Conservation (phyloP, 2,797 vertebrate genomes). For the Peromyscus aztecus region DNA sequence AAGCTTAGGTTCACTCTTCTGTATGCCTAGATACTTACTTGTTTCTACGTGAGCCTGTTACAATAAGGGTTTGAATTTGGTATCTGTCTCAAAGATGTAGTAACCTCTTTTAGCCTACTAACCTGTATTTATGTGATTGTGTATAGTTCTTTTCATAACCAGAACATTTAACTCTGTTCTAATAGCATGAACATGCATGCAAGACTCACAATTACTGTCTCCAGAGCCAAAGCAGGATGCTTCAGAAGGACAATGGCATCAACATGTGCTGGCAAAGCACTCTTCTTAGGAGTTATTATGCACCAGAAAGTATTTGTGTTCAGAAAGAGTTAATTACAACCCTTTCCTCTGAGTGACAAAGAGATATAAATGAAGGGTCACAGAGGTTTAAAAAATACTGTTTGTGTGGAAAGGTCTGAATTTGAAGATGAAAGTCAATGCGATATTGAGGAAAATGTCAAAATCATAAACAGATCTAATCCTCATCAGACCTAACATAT, state of each 20-base stretch:
- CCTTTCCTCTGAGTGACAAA: neutral
- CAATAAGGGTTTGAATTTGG: constrained; percentile 67
- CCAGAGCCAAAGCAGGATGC: neutral
- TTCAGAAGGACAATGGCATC: neutral
- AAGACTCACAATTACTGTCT: constrained; percentile 53
- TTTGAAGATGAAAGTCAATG: constrained; percentile 50
- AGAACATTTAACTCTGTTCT: constrained; percentile 79
- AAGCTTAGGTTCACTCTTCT: constrained; percentile 28
- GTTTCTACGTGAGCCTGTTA: constrained; percentile 18
- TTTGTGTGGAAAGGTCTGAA: constrained; percentile 15
- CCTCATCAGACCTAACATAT: neutral
- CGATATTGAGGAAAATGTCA: constrained; percentile 22
- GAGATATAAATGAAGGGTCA: neutral
- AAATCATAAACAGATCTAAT: constrained; percentile 40
- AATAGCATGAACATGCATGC: constrained; percentile 56
- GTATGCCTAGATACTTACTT: constrained; percentile 6
- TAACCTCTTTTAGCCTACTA: constrained; percentile 75
- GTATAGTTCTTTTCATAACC: constrained; percentile 80
- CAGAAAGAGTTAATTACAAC: constrained; percentile 25
- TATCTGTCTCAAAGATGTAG: constrained; percentile 74
- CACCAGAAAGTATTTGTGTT: neutral
- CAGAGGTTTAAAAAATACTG: constrained; percentile 4
- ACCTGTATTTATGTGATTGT: constrained; percentile 74
- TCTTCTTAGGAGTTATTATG: neutral
- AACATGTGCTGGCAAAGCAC: neutral